Percentiles rank a stretch among this genome's conserved stretches.
These are phyloP conservation scores for Potamilus streckersoni DNA, from an alignment of 1,140 invertebrate genomes.

Conservation along the genomic window DNA sequence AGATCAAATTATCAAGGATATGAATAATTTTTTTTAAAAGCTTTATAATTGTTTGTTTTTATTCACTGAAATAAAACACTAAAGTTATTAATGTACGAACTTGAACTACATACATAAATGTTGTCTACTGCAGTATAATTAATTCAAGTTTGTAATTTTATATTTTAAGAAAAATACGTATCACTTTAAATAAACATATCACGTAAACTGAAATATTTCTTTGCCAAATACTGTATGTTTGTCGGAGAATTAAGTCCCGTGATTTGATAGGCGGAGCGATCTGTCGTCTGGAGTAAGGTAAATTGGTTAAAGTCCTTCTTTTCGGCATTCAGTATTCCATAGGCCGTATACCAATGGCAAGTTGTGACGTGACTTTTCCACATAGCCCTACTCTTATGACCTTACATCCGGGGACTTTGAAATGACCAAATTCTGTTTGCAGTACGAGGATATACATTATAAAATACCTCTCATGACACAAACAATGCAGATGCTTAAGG, in stretches of 20 bases:
- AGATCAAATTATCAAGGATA: too few species aligned
- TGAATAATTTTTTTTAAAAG: too few species aligned
- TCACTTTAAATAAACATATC: too few species aligned
- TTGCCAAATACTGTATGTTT: too few species aligned
- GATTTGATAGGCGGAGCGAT: conserved; percentile 71
- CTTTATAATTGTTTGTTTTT: too few species aligned
- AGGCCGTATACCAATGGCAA: conserved; percentile 78
- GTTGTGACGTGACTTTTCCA: conserved; percentile 84
- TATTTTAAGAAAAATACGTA: too few species aligned
- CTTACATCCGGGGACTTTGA: conserved; percentile 74
- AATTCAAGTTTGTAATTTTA: too few species aligned
- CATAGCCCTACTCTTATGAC: conserved; percentile 77
- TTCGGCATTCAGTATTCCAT: conserved; percentile 77
- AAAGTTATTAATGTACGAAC: too few species aligned
- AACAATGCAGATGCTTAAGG: conserved; percentile 66
- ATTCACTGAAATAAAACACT: too few species aligned
- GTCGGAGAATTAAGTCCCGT: conserved; percentile 15
- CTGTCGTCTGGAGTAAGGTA: conserved; percentile 75
- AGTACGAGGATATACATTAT: conserved; percentile 74
- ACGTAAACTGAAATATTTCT: too few species aligned
- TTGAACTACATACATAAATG: too few species aligned
- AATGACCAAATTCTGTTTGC: conserved; percentile 77
- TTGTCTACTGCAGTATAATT: too few species aligned
- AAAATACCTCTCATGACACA: conserved; percentile 77
- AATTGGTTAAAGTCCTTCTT: conserved; percentile 74